phyloP scores from a whole-genome alignment of 1,140 invertebrate genomes.

The Bursaphelenchus mucronatus region DNA sequence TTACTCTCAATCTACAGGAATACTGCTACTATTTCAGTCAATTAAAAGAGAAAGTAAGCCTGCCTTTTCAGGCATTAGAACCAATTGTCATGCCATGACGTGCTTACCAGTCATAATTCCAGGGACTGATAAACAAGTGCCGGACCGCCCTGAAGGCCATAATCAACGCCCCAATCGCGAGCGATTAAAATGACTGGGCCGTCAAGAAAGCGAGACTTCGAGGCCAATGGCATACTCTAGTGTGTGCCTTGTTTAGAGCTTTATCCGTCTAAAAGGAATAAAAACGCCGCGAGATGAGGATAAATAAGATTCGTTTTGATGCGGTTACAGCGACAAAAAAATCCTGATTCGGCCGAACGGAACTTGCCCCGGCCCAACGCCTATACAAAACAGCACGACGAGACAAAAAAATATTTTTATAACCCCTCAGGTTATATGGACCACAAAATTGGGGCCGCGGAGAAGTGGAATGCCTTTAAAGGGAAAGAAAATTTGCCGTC shows the following conservation, averaged over 20 bases:
- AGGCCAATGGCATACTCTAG: neutral
- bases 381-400: too few species aligned
- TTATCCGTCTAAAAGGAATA: too few species aligned
- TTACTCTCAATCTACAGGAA: slow-evolving; percentile 9
- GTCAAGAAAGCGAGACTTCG: neutral
- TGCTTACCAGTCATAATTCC: neutral
- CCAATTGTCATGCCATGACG: too few species aligned
- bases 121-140: slow-evolving; percentile 11
- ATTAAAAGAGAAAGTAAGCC: slow-evolving; percentile 1
- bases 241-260: too few species aligned
- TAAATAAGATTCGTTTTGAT: too few species aligned
- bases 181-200: slow-evolving; percentile 5
- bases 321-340: too few species aligned
- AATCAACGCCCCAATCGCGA: slow-evolving; percentile 10
- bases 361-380: too few species aligned
- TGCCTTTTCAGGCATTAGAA: too few species aligned
- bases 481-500: neutral
- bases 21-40: slow-evolving; percentile 3
- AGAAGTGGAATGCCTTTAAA: slow-evolving; percentile 4
- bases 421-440: too few species aligned
- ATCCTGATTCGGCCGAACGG: too few species aligned
- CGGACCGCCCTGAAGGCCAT: slow-evolving; percentile 6
- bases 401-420: too few species aligned
- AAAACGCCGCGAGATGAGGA: too few species aligned
- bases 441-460: slow-evolving; percentile 11